phyloP scores from a whole-genome alignment of 2,113 vertebrate genomes.

The Anseranas semipalmata region DNA sequence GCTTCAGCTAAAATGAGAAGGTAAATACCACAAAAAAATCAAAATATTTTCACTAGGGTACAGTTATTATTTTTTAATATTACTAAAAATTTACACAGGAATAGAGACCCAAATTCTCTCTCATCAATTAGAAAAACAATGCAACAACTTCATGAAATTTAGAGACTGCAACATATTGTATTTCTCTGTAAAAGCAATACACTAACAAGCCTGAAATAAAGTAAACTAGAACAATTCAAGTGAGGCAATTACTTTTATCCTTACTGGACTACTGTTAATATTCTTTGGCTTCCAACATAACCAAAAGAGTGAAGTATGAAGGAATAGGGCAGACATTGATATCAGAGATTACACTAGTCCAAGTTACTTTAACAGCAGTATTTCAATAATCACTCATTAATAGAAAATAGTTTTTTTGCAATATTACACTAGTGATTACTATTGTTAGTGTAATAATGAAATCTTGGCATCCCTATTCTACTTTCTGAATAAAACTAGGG shows the following conservation, averaged over 20 bases:
- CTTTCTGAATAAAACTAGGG: background rate
- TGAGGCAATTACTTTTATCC: background rate
- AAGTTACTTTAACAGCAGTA: background rate
- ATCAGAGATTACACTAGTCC: background rate
- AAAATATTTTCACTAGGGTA: constrained; percentile 75
- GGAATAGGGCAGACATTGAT: background rate
- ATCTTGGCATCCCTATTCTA: background rate
- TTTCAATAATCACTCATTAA: background rate
- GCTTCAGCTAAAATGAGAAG: constrained; percentile 77
- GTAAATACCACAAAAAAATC: constrained; percentile 77
- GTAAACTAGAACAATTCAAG: background rate
- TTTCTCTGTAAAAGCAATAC: constrained; percentile 5
- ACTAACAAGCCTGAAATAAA: constrained; percentile 16
- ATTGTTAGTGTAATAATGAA: background rate
- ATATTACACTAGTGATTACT: background rate
- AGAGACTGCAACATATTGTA: constrained; percentile 28
- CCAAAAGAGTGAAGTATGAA: background rate
- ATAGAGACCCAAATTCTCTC: constrained; percentile 68
- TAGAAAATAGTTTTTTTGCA: background rate
- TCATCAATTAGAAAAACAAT: constrained; percentile 71
- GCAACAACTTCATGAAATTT: constrained; percentile 49
- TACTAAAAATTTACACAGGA: constrained; percentile 68
- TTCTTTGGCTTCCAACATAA: constrained; percentile 14
- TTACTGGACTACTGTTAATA: background rate
- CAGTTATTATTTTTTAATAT: constrained; percentile 64